Conservation (phyloP, 2,797 vertebrate genomes). For the Typhlichthys subterraneus region DNA sequence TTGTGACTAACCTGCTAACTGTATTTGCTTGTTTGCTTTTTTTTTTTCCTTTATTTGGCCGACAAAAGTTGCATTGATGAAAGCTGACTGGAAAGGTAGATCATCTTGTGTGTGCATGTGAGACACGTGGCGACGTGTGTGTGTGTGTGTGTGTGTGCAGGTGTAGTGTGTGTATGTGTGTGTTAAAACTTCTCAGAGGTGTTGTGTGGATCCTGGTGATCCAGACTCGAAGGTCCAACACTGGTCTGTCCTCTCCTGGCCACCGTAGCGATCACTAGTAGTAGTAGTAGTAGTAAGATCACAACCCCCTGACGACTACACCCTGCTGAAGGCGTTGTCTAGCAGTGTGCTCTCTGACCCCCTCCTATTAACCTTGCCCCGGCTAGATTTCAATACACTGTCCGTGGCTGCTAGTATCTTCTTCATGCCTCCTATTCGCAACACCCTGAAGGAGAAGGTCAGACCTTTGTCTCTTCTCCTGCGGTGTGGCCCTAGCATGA, state of each 20-base stretch:
- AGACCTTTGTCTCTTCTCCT: slow-evolving; percentile 43
- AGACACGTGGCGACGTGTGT: slow-evolving; percentile 37
- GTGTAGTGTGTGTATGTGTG: slow-evolving; percentile 16
- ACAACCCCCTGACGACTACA: slow-evolving; percentile 56
- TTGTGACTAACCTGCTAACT: slow-evolving; percentile 92
- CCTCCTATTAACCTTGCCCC: slow-evolving; percentile 46
- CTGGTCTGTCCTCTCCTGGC: slow-evolving; percentile 51
- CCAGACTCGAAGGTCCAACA: slow-evolving; percentile 65
- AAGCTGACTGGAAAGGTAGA: slow-evolving; percentile 99
- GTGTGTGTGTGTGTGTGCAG: background rate
- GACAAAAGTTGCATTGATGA: slow-evolving; percentile 99
- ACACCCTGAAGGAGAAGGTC: slow-evolving; percentile 38
- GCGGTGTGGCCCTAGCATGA: slow-evolving; percentile 41
- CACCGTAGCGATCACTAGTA: slow-evolving; percentile 58
- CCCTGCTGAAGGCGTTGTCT: slow-evolving; percentile 23
- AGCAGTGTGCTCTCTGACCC: slow-evolving; percentile 67
- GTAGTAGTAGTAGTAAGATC: slow-evolving; percentile 45
- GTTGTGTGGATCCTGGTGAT: slow-evolving; percentile 73
- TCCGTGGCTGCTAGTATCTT: slow-evolving; percentile 43
- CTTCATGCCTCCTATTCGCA: slow-evolving; percentile 41
- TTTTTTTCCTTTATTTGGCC: slow-evolving; percentile 82
- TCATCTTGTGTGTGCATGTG: slow-evolving; percentile 77
- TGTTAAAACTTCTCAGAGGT: slow-evolving; percentile 64
- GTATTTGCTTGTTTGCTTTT: slow-evolving; percentile 97
- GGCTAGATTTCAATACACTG: slow-evolving; percentile 51